Evolutionary conservation across 2,888 invertebrate species (phyloP).

Genomic region (Clitarchus hookeri): DNA sequence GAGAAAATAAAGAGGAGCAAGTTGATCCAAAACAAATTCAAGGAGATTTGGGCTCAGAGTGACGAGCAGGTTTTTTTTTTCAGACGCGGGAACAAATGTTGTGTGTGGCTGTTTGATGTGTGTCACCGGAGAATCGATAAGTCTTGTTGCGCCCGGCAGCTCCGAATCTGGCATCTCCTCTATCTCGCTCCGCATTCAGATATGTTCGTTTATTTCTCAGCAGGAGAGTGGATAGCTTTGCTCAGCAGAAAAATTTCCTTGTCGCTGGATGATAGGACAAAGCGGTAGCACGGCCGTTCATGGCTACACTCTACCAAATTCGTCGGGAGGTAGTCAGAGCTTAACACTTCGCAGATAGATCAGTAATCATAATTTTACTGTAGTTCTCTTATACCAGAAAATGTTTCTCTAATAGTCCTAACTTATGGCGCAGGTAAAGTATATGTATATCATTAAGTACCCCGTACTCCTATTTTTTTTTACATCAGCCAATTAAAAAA

Average conservation of each 20-base stretch:
- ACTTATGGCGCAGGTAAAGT: too few relatives aligned
- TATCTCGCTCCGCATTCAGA: neutral
- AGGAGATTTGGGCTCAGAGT: neutral
- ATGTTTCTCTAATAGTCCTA: too few relatives aligned
- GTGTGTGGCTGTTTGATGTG: neutral
- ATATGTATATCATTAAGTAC: too few relatives aligned
- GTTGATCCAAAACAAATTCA: conserved; percentile 9
- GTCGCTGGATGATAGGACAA: too few relatives aligned
- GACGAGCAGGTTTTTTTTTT: neutral
- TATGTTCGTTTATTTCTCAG: neutral
- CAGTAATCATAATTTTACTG: too few relatives aligned
- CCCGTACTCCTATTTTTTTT: too few relatives aligned
- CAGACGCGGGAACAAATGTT: neutral
- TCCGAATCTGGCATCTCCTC: neutral
- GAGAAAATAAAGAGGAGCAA: neutral
- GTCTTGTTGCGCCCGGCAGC: neutral
- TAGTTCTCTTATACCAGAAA: too few relatives aligned
- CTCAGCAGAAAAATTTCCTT: neutral
- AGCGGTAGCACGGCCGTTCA: too few relatives aligned
- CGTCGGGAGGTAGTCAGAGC: too few relatives aligned
- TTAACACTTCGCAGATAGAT: too few relatives aligned
- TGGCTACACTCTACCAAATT: too few relatives aligned
- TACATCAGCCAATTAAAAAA: too few relatives aligned
- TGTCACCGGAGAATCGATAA: neutral
- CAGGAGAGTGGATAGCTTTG: neutral